Conservation (phyloP, 2,797 vertebrate species). For the Tachyglossus aculeatus region DNA sequence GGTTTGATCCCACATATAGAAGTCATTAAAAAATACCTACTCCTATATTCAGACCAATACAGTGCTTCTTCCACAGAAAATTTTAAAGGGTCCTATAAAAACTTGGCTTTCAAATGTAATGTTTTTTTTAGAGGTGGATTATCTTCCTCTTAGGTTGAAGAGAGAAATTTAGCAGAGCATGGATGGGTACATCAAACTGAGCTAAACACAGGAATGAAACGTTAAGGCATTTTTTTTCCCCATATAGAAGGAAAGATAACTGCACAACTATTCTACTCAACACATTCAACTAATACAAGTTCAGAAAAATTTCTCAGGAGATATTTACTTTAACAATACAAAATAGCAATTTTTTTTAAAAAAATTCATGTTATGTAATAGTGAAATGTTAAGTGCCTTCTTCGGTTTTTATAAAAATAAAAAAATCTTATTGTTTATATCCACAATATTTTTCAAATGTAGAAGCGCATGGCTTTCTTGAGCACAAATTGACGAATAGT, state of each 20-base stretch:
- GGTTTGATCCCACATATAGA: conserved; percentile 10
- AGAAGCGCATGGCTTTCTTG: conserved; percentile 4
- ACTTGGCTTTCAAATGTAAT: conserved; percentile 50
- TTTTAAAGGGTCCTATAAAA: conserved; percentile 46
- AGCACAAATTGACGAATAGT: conserved; percentile 46
- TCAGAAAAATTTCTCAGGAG: background rate
- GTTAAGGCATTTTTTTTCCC: conserved; percentile 38
- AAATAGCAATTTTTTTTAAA: conserved; percentile 30
- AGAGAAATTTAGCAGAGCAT: conserved; percentile 60
- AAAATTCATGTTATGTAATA: conserved; percentile 8
- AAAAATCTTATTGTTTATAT: background rate
- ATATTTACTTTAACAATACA: background rate
- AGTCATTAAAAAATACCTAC: conserved; percentile 1
- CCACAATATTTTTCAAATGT: conserved; percentile 30
- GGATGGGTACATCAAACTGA: conserved; percentile 45
- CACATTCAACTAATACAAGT: conserved; percentile 5
- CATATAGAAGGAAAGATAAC: conserved; percentile 3
- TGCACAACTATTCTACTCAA: background rate
- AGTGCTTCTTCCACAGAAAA: conserved; percentile 34
- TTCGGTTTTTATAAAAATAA: background rate
- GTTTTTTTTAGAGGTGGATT: conserved; percentile 33
- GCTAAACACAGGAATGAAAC: conserved; percentile 21
- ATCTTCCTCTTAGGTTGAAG: conserved; percentile 39
- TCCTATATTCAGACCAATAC: conserved; percentile 62
- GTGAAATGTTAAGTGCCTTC: conserved; percentile 2